Evolutionary conservation across 2,797 vertebrate genomes (phyloP).

Genomic region (Notolabrus celidotus): DNA sequence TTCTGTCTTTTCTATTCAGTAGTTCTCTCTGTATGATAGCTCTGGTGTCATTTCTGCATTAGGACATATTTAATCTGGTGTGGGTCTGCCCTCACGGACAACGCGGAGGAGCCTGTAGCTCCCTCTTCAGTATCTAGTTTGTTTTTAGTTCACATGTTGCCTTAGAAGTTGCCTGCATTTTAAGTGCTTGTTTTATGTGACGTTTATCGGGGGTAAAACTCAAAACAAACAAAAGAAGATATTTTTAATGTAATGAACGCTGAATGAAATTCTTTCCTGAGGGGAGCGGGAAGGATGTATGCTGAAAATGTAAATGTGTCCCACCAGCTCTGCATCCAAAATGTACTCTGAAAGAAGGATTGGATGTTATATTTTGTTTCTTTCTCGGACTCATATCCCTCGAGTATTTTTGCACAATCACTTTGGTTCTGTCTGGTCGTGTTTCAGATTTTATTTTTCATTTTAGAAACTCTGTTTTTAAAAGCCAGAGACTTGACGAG

Average conservation of each 20-base stretch:
- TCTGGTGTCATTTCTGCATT: constrained; percentile 52
- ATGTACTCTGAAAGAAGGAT: constrained; percentile 46
- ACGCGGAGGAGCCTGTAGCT: constrained; percentile 46
- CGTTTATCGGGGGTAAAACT: constrained; percentile 50
- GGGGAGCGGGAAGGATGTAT: constrained; percentile 34
- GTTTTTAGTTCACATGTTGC: constrained; percentile 88
- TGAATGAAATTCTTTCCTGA: constrained; percentile 51
- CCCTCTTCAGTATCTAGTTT: constrained; percentile 63
- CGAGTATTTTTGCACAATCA: constrained; percentile 79
- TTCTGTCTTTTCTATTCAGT: constrained; percentile 75
- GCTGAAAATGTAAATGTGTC: constrained; percentile 55
- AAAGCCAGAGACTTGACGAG: constrained; percentile 54
- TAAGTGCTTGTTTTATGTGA: constrained; percentile 80
- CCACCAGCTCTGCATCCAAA: constrained; percentile 55
- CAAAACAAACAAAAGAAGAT: constrained; percentile 16
- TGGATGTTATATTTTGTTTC: constrained; percentile 39
- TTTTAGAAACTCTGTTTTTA: constrained; percentile 58
- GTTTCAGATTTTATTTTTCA: constrained; percentile 51
- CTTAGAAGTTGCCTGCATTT: constrained; percentile 85
- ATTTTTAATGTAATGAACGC: constrained; percentile 57
- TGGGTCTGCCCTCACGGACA: constrained; percentile 48
- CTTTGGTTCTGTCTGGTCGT: constrained; percentile 53
- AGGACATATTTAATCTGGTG: constrained; percentile 60
- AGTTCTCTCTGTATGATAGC: constrained; percentile 66
- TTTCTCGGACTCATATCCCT: constrained; percentile 34